Conservation (phyloP, 2,888 invertebrate genomes). For the Rhodophaea formosa region DNA sequence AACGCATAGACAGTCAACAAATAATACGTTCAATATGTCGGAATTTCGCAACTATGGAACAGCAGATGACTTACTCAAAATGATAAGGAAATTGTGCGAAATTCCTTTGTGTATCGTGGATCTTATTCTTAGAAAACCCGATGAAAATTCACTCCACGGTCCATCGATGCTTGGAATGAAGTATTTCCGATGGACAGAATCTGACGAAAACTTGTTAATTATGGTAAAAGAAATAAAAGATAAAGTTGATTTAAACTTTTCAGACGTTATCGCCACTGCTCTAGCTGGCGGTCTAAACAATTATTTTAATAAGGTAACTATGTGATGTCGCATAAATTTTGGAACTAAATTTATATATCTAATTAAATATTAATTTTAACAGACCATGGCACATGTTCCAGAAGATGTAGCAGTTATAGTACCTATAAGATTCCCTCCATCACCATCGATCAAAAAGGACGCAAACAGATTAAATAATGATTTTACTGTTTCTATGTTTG, state of each 20-base stretch:
- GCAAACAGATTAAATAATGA: conserved; percentile 53
- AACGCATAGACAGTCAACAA: conserved; percentile 16
- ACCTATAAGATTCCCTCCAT: conserved; percentile 48
- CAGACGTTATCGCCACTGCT: conserved; percentile 69
- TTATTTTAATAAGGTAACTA: conserved; percentile 58
- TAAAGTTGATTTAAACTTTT: conserved; percentile 54
- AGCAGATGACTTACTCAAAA: conserved; percentile 36
- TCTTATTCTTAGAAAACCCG: conserved; percentile 48
- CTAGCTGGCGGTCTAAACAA: conserved; percentile 70
- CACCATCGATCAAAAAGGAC: conserved; percentile 27
- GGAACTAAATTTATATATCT: conserved; percentile 17
- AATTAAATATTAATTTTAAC: conserved; percentile 29
- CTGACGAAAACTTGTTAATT: conserved; percentile 53
- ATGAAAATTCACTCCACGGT: conserved; percentile 69
- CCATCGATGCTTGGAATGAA: conserved; percentile 64
- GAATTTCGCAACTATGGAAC: conserved; percentile 31
- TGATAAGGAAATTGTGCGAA: conserved; percentile 42
- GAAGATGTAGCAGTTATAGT: conserved; percentile 53
- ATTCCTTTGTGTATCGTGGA: conserved; percentile 49
- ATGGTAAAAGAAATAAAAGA: conserved; percentile 58
- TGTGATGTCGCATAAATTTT: conserved; percentile 16
- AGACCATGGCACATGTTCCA: conserved; percentile 47
- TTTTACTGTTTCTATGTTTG: conserved; percentile 73
- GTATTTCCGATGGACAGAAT: conserved; percentile 58
- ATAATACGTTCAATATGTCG: conserved; percentile 38